Percentiles rank a stretch among this genome's conserved stretches.
phyloP scores from a whole-genome alignment of 1,140 invertebrate genomes.

The Triops cancriformis region DNA sequence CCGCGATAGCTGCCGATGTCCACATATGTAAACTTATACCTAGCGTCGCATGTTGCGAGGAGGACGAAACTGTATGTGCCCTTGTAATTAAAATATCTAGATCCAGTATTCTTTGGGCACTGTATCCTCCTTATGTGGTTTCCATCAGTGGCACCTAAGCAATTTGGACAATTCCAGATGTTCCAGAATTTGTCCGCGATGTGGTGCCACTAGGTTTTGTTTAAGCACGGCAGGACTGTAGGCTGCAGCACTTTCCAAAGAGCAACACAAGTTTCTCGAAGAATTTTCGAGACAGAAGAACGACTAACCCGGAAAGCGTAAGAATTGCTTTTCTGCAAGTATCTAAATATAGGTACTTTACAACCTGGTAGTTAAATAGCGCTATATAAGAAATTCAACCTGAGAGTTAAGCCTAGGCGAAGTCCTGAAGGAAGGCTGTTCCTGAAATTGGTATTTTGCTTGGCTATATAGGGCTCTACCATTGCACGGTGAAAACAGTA shows the following conservation, averaged over 20 bases:
- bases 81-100: no score
- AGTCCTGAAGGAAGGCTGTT: not conserved
- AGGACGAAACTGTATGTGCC: no score
- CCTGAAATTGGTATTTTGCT: not conserved
- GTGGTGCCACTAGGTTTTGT: conserved; percentile 31
- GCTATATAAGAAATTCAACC: not conserved
- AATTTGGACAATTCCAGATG: no score
- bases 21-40: conserved; percentile 29
- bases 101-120: no score
- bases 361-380: no score
- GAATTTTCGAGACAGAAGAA: conserved; percentile 35
- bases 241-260: no score
- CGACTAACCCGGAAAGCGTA: conserved; percentile 35
- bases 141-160: no score
- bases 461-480: no score
- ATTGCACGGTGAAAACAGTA: no score
- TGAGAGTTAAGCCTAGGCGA: not conserved
- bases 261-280: no score
- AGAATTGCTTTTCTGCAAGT: conserved; percentile 27
- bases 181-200: conserved; percentile 35
- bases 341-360: not conserved
- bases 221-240: conserved; percentile 31
- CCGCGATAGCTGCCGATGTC: conserved; percentile 18
- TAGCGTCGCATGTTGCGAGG: no score
- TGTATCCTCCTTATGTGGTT: no score